Evolutionary conservation across 1,140 invertebrate genomes (phyloP).

Genomic region (Drosophila takahashii): DNA sequence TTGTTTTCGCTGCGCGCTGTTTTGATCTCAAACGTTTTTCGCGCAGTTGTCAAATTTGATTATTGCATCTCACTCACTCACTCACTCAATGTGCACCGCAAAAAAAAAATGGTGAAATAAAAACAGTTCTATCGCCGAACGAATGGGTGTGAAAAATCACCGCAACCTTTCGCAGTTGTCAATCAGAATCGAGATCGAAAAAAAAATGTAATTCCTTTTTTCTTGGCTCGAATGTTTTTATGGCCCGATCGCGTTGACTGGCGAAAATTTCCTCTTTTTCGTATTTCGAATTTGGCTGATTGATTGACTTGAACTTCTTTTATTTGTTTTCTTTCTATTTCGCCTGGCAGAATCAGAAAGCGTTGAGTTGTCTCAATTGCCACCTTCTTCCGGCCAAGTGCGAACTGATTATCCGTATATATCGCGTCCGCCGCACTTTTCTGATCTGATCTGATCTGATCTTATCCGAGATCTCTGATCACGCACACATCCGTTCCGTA

Average conservation of each 20-base stretch:
- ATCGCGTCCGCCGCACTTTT: neutral
- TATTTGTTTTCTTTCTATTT: slow-evolving; percentile 34
- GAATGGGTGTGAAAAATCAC: slow-evolving; percentile 34
- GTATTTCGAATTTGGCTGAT: slow-evolving; percentile 31
- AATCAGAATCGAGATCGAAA: slow-evolving; percentile 26
- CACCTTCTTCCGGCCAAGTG: slow-evolving; percentile 73
- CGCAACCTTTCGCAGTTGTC: slow-evolving; percentile 40
- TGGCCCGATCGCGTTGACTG: slow-evolving; percentile 65
- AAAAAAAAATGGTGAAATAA: slow-evolving; percentile 33
- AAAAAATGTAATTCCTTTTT: slow-evolving; percentile 10
- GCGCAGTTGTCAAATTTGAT: slow-evolving; percentile 79
- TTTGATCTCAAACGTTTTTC: slow-evolving; percentile 73
- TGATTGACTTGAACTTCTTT: slow-evolving; percentile 53
- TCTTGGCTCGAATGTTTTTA: slow-evolving; percentile 50
- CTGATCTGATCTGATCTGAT: slow-evolving; percentile 11
- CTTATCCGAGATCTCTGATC: slow-evolving; percentile 7
- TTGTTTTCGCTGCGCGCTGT: slow-evolving; percentile 47
- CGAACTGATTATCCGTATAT: slow-evolving; percentile 53
- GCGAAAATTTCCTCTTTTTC: slow-evolving; percentile 31
- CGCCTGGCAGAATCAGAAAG: slow-evolving; percentile 36
- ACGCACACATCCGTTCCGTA: slow-evolving; percentile 65
- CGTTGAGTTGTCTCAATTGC: slow-evolving; percentile 75
- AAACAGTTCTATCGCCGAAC: slow-evolving; percentile 2
- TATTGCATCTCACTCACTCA: slow-evolving; percentile 48
- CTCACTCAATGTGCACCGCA: slow-evolving; percentile 40